phyloP scores from a whole-genome alignment of 1,140 invertebrate genomes.

The Notospermus geniculatus region DNA sequence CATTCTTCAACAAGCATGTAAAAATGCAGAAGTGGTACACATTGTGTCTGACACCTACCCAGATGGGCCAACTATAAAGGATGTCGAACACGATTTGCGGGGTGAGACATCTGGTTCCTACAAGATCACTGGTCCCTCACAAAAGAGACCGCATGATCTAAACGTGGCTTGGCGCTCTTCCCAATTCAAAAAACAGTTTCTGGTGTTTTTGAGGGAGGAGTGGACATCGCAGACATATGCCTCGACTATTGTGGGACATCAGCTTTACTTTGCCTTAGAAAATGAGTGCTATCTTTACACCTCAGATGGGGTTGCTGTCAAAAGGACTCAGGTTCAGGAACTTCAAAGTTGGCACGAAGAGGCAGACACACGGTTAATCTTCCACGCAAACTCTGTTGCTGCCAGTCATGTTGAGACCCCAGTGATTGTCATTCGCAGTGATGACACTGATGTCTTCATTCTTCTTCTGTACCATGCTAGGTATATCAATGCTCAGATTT shows the following conservation, averaged over 20 bases:
- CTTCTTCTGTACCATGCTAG: background rate
- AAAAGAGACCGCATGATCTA: background rate
- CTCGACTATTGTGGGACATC: background rate
- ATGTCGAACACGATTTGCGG: background rate
- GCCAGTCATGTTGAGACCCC: background rate
- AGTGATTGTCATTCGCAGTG: background rate
- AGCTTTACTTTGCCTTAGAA: slow-evolving; percentile 11
- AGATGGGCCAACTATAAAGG: slow-evolving; percentile 16
- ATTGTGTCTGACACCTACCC: too few relatives aligned
- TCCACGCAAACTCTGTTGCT: slow-evolving; percentile 1
- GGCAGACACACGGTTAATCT: slow-evolving; percentile 14
- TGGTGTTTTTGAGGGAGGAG: slow-evolving; percentile 11
- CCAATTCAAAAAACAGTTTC: slow-evolving; percentile 14
- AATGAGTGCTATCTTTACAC: slow-evolving; percentile 1
- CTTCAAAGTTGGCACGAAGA: slow-evolving; percentile 13
- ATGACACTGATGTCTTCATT: background rate
- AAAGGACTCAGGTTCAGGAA: background rate
- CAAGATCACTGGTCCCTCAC: background rate
- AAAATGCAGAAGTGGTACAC: too few relatives aligned
- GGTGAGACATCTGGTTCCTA: background rate
- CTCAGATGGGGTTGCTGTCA: background rate
- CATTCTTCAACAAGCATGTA: too few relatives aligned
- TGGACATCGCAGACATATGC: slow-evolving; percentile 10
- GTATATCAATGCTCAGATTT: background rate
- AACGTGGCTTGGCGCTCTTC: slow-evolving; percentile 11